A percentile compares a stretch with the other conserved stretches of the same genome.
Evolutionary conservation across 2,113 vertebrate genomes (phyloP).

Genomic region (Megaceryle torquata): DNA sequence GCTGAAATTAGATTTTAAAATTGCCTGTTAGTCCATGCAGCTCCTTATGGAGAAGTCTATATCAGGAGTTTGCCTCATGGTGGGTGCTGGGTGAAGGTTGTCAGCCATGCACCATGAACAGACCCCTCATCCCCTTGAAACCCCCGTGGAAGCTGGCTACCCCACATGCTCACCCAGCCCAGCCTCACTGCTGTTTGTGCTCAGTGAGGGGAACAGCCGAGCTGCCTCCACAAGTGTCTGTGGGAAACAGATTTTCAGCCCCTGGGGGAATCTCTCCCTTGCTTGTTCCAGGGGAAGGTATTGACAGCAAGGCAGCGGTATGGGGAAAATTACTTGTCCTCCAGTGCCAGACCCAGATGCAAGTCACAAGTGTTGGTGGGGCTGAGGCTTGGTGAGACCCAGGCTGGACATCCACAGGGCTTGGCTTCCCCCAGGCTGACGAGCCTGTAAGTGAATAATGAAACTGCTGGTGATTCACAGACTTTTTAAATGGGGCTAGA

Average conservation of each 20-base stretch:
- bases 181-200: accelerated
- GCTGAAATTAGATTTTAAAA: conserved; percentile 8
- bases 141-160: accelerated
- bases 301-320: accelerated
- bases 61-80: background rate
- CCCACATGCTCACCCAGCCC: accelerated
- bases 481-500: background rate
- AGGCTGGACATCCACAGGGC: background rate
- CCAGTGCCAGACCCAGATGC: accelerated
- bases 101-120: accelerated
- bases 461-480: background rate
- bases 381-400: background rate
- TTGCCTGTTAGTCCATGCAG: background rate
- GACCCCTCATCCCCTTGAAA: background rate
- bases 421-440: background rate
- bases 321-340: accelerated
- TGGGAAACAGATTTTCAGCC: background rate
- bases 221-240: background rate
- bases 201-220: background rate
- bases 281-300: background rate
- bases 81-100: background rate
- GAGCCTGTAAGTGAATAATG: background rate
- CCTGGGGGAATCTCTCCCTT: background rate
- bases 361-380: background rate
- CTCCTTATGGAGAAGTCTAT: background rate